Conservation (phyloP, 2,113 vertebrate species). For the Tetrao urogallus region DNA sequence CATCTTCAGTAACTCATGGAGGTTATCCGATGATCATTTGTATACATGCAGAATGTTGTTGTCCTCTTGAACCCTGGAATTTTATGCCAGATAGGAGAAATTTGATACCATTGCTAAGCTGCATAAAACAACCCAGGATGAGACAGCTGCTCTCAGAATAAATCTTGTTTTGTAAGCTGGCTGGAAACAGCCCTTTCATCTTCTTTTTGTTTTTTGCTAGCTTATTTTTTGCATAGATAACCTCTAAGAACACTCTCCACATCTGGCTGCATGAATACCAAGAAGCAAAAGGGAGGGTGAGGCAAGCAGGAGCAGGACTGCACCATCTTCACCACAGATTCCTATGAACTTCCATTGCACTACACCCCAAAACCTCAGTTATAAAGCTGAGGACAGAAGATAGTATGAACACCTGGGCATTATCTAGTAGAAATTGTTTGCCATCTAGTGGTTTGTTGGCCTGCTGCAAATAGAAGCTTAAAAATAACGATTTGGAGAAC, state of each 20-base stretch:
- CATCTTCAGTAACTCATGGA: not conserved
- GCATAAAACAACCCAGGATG: not conserved
- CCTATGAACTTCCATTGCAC: not conserved
- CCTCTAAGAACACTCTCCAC: not conserved
- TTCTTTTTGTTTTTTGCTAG: not conserved
- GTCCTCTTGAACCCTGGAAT: not conserved
- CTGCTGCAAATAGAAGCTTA: not conserved
- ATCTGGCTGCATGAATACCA: not conserved
- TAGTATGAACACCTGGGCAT: not conserved
- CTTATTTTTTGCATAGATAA: not conserved
- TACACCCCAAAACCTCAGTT: not conserved
- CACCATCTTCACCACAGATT: not conserved
- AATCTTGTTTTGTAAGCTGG: not conserved
- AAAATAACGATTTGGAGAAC: not conserved
- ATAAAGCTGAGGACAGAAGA: not conserved
- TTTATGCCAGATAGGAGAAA: not conserved
- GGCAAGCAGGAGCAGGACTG: not conserved
- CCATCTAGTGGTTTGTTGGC: constrained; percentile 41
- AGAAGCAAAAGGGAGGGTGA: not conserved
- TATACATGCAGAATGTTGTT: not conserved
- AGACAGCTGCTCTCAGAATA: not conserved
- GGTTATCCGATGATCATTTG: not conserved
- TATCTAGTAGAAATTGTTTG: constrained; percentile 32
- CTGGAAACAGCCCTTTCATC: not conserved
- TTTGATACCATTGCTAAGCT: not conserved